Percentiles rank a stretch among this genome's conserved stretches.
phyloP scores from a whole-genome alignment of 2,113 vertebrate species.

The Bucco capensis region DNA sequence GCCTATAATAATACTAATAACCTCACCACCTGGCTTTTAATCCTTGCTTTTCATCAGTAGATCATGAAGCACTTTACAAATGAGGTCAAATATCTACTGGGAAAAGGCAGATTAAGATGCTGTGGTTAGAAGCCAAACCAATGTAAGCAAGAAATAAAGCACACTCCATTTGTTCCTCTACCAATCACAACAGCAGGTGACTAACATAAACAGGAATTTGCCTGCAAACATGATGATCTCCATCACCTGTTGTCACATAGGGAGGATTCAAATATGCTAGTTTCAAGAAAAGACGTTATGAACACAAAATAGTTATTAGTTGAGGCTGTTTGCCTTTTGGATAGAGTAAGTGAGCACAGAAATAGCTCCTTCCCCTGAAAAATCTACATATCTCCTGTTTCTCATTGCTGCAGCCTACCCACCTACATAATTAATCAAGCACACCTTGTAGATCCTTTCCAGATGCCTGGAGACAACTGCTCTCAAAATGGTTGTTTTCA shows the following conservation, averaged over 20 bases:
- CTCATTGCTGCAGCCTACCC: not conserved
- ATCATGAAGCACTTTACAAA: not conserved
- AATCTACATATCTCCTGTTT: not conserved
- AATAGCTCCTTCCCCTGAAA: not conserved
- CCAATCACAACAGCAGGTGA: not conserved
- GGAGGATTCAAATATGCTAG: not conserved
- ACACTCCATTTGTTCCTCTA: not conserved
- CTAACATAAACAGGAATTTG: not conserved
- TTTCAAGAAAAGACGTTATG: not conserved
- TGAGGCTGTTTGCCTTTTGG: not conserved
- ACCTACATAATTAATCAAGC: not conserved
- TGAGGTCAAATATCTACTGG: not conserved
- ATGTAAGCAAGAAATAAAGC: not conserved
- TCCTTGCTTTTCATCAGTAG: not conserved
- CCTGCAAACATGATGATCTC: not conserved
- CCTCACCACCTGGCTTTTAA: slow-evolving; percentile 1
- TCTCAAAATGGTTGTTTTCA: not conserved
- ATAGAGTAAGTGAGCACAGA: not conserved
- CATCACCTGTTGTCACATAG: not conserved
- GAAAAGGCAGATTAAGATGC: not conserved
- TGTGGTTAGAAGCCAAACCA: not conserved
- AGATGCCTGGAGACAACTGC: not conserved
- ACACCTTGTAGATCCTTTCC: not conserved
- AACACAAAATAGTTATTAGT: not conserved
- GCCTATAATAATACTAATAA: slow-evolving; percentile 20